Conservation (phyloP, 2,113 vertebrate genomes). For the Microcebus murinus region DNA sequence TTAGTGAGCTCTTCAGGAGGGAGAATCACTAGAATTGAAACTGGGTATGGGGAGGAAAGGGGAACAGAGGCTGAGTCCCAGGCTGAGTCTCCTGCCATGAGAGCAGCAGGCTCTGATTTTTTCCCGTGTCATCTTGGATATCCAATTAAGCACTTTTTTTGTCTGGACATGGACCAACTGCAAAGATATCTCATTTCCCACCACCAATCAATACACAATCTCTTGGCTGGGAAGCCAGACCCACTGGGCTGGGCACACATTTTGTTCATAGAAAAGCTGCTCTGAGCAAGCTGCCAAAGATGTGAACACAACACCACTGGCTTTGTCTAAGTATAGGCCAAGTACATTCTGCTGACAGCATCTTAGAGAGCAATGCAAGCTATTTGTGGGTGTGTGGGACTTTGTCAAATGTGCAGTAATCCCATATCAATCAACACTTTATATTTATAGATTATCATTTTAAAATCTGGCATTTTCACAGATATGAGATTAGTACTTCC, state of each 20-base stretch:
- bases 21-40: neutral
- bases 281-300: neutral
- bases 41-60: neutral
- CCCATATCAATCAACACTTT: neutral
- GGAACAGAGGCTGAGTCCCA: neutral
- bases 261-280: conserved; percentile 7
- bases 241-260: neutral
- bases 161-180: neutral
- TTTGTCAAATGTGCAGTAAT: neutral
- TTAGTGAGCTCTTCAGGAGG: neutral
- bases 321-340: neutral
- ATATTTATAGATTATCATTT: neutral
- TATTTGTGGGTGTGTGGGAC: accelerated
- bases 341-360: accelerated
- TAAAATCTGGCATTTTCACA: neutral
- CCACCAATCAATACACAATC: neutral
- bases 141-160: neutral
- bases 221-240: neutral
- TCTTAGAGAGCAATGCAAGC: neutral
- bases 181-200: neutral
- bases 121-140: neutral
- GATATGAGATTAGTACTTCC: neutral
- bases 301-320: neutral
- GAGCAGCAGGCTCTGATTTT: neutral
- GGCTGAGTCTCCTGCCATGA: accelerated